Conservation (phyloP, 2,113 vertebrate genomes). For the Rhagologus leucostigma region DNA sequence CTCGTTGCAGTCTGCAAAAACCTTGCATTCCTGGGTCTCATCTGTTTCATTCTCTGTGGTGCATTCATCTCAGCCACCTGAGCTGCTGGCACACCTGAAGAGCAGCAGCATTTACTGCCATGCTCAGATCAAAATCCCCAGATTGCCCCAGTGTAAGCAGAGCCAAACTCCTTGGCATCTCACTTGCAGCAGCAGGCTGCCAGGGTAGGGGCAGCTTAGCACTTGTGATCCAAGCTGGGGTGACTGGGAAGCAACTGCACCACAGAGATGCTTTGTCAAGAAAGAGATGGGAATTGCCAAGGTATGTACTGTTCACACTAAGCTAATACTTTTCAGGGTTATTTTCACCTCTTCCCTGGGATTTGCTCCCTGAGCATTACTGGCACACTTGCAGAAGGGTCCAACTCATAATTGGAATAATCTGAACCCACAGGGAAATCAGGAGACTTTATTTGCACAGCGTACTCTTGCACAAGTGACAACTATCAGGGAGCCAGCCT, state of each 20-base stretch:
- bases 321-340: not conserved
- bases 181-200: not conserved
- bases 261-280: not conserved
- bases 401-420: not conserved
- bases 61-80: not conserved
- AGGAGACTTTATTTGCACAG: not conserved
- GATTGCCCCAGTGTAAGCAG: not conserved
- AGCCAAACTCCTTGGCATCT: not conserved
- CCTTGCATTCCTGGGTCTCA: not conserved
- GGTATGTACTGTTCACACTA: not conserved
- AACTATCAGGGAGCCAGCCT: not conserved
- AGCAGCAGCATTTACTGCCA: not conserved
- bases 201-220: not conserved
- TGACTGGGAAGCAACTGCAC: not conserved
- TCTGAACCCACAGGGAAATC: not conserved
- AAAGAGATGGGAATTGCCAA: not conserved
- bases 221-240: not conserved
- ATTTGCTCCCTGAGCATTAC: not conserved
- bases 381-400: slow-evolving; percentile 22
- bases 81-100: not conserved
- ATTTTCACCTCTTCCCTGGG: slow-evolving; percentile 17
- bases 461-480: not conserved
- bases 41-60: not conserved
- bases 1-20: not conserved
- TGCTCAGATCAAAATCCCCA: not conserved